Evolutionary conservation across 2,113 vertebrate genomes (phyloP).

Genomic region (Empidonax traillii): DNA sequence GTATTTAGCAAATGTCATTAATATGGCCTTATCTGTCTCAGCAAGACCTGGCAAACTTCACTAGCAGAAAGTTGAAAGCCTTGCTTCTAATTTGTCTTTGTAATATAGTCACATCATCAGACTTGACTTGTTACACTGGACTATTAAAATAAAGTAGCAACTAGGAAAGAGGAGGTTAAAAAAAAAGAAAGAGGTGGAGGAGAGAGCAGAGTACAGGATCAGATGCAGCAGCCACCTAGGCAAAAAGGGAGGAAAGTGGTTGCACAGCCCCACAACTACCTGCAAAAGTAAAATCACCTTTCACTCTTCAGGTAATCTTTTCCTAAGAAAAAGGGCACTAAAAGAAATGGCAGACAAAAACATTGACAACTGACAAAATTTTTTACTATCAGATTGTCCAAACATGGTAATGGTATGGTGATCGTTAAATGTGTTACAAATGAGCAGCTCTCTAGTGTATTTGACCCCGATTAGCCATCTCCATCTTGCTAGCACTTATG

Average conservation of each 20-base stretch:
- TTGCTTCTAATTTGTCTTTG: background rate
- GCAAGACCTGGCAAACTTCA: conserved; percentile 12
- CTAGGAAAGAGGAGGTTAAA: background rate
- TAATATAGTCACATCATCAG: background rate
- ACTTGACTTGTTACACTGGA: background rate
- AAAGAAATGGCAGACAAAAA: background rate
- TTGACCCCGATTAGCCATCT: background rate
- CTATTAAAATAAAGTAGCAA: conserved; percentile 29
- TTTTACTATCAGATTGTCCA: background rate
- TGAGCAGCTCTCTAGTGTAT: background rate
- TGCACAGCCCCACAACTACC: fast-evolving
- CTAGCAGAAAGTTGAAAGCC: background rate
- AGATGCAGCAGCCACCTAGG: background rate
- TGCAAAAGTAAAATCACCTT: background rate
- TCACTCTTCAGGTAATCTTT: background rate
- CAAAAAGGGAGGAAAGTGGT: background rate
- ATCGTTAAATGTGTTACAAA: background rate
- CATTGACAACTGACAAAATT: background rate
- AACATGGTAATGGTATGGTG: background rate
- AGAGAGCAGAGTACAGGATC: background rate
- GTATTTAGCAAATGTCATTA: background rate
- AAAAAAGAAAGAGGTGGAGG: background rate
- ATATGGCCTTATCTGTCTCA: background rate
- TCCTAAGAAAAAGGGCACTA: background rate
- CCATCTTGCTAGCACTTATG: background rate